Conservation (phyloP, 2,113 vertebrate genomes). For the Ahaetulla prasina region DNA sequence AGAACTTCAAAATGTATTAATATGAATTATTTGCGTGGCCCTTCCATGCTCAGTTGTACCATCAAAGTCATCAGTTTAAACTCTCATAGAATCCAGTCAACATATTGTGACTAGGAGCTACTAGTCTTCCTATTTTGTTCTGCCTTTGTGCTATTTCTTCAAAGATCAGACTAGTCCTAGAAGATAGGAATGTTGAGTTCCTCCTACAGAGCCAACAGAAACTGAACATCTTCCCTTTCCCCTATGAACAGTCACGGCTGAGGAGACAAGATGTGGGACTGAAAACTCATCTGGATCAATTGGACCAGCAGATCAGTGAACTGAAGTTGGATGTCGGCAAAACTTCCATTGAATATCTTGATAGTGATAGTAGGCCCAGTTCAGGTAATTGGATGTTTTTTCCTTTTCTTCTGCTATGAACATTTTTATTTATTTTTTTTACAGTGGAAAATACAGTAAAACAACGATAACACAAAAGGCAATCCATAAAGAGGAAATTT, state of each 20-base stretch:
- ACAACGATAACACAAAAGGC: not conserved
- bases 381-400: constrained; percentile 73
- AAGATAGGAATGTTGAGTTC: constrained; percentile 11
- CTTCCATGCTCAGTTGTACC: not conserved
- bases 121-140: not conserved
- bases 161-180: not conserved
- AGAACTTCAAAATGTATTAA: not conserved
- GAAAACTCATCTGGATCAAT: constrained; percentile 86
- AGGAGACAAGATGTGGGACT: constrained; percentile 84
- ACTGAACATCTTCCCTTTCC: constrained; percentile 5
- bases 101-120: not conserved
- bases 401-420: not conserved
- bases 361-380: constrained; percentile 92
- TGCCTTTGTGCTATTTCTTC: not conserved
- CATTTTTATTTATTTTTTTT: not conserved
- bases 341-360: constrained; percentile 77
- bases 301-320: constrained; percentile 87
- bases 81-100: not conserved
- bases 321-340: constrained; percentile 83
- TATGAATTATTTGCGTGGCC: not conserved
- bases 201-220: constrained; percentile 3
- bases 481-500: not conserved
- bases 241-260: constrained; percentile 74
- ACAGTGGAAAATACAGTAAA: not conserved
- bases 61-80: not conserved